A percentile compares a stretch with the other conserved stretches of the same genome.
Evolutionary conservation across 2,797 vertebrate genomes (phyloP).

Genomic region (Enteromius fasciolatus): DNA sequence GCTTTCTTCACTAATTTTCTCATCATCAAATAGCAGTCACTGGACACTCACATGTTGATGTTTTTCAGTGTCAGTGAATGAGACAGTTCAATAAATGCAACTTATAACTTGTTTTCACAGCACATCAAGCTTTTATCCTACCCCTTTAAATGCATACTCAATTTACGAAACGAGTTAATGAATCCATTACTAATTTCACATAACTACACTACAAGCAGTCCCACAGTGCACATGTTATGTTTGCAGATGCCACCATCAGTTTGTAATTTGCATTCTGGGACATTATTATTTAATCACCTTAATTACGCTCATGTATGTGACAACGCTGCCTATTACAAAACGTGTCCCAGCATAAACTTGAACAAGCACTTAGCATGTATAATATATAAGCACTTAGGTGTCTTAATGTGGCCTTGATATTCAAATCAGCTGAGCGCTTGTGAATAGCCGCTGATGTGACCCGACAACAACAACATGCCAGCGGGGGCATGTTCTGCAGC

Average conservation of each 20-base stretch:
- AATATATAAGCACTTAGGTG: conserved; percentile 57
- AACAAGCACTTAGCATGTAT: conserved; percentile 55
- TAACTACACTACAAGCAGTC: not conserved
- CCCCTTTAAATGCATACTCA: not conserved
- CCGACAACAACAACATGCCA: conserved; percentile 57
- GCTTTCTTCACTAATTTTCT: not conserved
- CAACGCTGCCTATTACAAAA: conserved; percentile 45
- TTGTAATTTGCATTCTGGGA: conserved; percentile 50
- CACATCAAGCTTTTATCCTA: not conserved
- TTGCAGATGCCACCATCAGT: conserved; percentile 44
- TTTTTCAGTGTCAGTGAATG: not conserved
- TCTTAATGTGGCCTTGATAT: conserved; percentile 57
- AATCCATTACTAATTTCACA: not conserved
- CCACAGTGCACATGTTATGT: conserved; percentile 8
- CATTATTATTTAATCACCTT: conserved; percentile 60
- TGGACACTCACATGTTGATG: not conserved
- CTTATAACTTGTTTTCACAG: not conserved
- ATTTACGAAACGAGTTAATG: not conserved
- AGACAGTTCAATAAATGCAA: not conserved
- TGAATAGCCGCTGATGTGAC: conserved; percentile 59
- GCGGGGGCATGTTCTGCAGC: conserved; percentile 49
- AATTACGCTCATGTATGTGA: conserved; percentile 56
- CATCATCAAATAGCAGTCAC: not conserved
- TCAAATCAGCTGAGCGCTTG: conserved; percentile 51
- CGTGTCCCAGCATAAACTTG: conserved; percentile 46